phyloP scores from a whole-genome alignment of 2,888 invertebrate species.

The Orthonychiurus folsomi region DNA sequence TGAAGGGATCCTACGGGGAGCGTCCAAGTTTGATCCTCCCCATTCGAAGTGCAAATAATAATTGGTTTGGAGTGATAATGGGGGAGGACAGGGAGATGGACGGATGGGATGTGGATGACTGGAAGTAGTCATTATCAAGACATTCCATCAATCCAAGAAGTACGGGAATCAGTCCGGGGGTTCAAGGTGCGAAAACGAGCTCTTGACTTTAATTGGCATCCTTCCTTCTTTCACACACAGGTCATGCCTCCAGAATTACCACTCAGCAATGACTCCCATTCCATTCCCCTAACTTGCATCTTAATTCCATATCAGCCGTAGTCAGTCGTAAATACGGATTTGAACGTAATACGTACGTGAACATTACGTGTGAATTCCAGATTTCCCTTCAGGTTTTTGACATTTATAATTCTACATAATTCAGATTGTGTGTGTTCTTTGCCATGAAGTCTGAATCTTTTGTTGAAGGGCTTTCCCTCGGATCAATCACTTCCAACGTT shows the following conservation, averaged over 20 bases:
- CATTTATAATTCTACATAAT: background rate
- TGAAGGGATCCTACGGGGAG: no score
- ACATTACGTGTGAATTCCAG: background rate
- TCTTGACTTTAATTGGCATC: background rate
- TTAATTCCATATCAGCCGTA: background rate
- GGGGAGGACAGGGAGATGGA: background rate
- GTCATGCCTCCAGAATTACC: background rate
- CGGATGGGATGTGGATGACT: background rate
- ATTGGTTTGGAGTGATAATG: background rate
- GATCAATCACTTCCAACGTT: no score
- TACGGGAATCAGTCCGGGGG: no score
- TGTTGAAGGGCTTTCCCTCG: no score
- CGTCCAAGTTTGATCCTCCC: no score
- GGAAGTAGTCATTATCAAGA: background rate
- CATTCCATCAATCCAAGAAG: background rate
- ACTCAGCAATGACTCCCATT: background rate
- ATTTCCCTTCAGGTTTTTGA: background rate
- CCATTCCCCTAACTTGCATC: background rate
- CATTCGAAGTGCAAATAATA: background rate
- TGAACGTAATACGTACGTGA: background rate
- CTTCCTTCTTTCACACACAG: background rate
- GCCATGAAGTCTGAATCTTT: no score
- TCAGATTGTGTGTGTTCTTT: background rate
- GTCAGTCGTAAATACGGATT: background rate
- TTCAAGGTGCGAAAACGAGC: slow-evolving; percentile 1